A percentile compares a stretch with the other conserved stretches of the same genome.
Conservation (phyloP, 2,888 invertebrate genomes). For the Phoenoteleia sp. region DNA sequence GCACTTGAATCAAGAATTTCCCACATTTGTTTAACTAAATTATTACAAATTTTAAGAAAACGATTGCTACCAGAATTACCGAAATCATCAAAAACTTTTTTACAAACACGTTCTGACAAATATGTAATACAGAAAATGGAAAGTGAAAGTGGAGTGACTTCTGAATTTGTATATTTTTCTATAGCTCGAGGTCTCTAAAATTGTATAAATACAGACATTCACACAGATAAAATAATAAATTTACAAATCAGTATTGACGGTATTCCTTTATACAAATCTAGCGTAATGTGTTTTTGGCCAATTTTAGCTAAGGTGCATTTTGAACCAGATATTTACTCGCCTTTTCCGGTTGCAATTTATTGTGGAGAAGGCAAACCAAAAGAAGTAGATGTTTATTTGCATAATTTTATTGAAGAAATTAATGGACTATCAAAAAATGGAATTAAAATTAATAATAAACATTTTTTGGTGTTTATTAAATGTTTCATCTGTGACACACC, state of each 20-base stretch:
- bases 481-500: slow-evolving; percentile 67
- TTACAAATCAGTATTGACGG: slow-evolving; percentile 66
- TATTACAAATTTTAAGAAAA: slow-evolving; percentile 15
- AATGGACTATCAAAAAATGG: slow-evolving; percentile 54
- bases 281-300: slow-evolving; percentile 63
- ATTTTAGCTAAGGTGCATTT: slow-evolving; percentile 66
- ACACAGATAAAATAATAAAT: slow-evolving; percentile 35
- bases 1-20: neutral
- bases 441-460: slow-evolving; percentile 33
- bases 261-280: slow-evolving; percentile 63
- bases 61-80: slow-evolving; percentile 8
- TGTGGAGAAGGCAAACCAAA: slow-evolving; percentile 72
- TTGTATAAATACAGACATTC: slow-evolving; percentile 50
- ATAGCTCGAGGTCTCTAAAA: slow-evolving; percentile 46
- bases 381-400: slow-evolving; percentile 48
- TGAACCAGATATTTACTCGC: slow-evolving; percentile 61
- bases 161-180: slow-evolving; percentile 63
- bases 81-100: slow-evolving; percentile 2
- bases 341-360: slow-evolving; percentile 72
- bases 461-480: slow-evolving; percentile 53
- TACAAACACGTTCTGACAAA: too few relatives aligned
- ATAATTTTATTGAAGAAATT: slow-evolving; percentile 65
- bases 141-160: slow-evolving; percentile 15
- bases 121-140: neutral
- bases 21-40: neutral